These are phyloP conservation scores for Ornithoptera priamus DNA, from an alignment of 2,888 invertebrate species.

Conservation along the genomic window DNA sequence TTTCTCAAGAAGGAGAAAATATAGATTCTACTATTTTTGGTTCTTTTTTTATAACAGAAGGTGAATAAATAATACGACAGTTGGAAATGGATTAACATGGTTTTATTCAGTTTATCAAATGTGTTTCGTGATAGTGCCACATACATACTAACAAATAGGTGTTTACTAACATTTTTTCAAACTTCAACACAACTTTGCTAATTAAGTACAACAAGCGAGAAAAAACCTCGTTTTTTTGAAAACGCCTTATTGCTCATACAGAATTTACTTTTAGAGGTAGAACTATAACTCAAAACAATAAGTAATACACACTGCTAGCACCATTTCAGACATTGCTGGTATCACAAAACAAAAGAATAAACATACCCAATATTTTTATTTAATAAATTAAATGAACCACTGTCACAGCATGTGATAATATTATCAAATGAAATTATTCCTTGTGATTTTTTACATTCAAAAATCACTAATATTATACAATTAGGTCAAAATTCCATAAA, in stretches of 20 bases:
- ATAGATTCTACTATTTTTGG: background rate
- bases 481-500: constrained; percentile 40
- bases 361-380: constrained; percentile 33
- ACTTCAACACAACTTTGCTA: constrained; percentile 54
- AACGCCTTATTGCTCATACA: constrained; percentile 26
- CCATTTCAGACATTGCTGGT: constrained; percentile 34
- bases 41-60: background rate
- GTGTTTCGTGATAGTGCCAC: constrained; percentile 73
- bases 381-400: constrained; percentile 38
- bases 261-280: constrained; percentile 17
- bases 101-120: constrained; percentile 75
- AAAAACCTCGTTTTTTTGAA: constrained; percentile 31
- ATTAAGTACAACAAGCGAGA: constrained; percentile 51
- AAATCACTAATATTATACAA: constrained; percentile 16
- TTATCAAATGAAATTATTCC: background rate
- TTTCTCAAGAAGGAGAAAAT: too few species aligned
- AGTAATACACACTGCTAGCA: constrained; percentile 34
- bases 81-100: constrained; percentile 66
- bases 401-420: constrained; percentile 32
- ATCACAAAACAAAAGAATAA: constrained; percentile 38
- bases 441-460: background rate
- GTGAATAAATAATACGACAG: constrained; percentile 19
- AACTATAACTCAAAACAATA: constrained; percentile 22
- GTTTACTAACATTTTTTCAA: constrained; percentile 58
- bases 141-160: constrained; percentile 69